Evolutionary conservation across 1,140 invertebrate species (phyloP), one percentile per base, ranked within the genome.

Genomic region (Metopolophium dirhodum): DNA sequence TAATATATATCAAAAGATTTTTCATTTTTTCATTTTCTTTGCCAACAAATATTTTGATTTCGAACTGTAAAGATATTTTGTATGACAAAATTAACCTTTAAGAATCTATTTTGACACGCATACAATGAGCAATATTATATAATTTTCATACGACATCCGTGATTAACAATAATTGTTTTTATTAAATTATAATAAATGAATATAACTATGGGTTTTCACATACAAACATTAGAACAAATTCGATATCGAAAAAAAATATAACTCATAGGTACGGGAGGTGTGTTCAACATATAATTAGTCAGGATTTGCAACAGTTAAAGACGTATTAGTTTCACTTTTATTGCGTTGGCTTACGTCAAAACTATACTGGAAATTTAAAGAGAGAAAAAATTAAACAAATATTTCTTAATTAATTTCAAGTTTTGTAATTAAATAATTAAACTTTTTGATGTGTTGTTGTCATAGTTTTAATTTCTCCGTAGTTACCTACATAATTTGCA

Each of bases 341-440:
- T 23, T 22, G 3, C 51, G 20, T 14, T 68, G 30, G 14, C 14
- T 68, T n/a, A 7, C 4, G 0, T n/a, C 11, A 68, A 68, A 68
- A 68, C 11, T n/a, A 47, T 47, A 11, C 61, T 68, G n/a, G 14
- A 4, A 68, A n/a, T n/a, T 68, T 7, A 14, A 82, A 41, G 22
- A 14, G 49, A 51, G 20, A 23, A 57, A 57, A 61, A 45, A n/a
- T 35, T 22, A 41, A 14, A n/a, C 1, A 47, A 45, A 68, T 68
- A n/a, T 68, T 90, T 90, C 37, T 45, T 68, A 41, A 68, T 68
- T 90, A 68, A 90, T 90, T 68, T 61, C 8, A n/a, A 90, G 57
- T 45, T 68, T 90, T 23, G 41, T 68, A 90, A 68, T 90, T 68
- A 90, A 90, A 90, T 90, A 90, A 68, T 90, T 68, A 47, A 90